These are phyloP conservation scores for Dicycla oo DNA, from an alignment of 2,888 invertebrate genomes.

Conservation along the genomic window DNA sequence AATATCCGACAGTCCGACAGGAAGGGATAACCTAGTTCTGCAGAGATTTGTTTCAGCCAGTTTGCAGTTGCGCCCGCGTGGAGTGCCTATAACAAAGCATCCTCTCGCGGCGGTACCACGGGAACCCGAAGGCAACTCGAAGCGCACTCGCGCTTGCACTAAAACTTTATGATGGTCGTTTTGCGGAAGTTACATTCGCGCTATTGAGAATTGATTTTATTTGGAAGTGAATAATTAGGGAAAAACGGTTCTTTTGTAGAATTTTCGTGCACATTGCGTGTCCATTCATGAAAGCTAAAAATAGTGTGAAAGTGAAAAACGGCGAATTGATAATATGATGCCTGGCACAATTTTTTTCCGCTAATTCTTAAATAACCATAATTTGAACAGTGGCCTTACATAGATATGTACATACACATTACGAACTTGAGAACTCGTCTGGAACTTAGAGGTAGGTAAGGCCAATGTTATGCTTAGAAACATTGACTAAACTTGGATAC, in stretches of 20 bases:
- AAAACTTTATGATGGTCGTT: not conserved
- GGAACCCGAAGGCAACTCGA: slow-evolving; percentile 26
- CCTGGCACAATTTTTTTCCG: too few species aligned
- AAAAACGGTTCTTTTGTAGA: not conserved
- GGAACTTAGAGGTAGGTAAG: slow-evolving; percentile 4
- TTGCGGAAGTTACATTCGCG: not conserved
- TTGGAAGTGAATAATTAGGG: not conserved
- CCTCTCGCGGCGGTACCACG: slow-evolving; percentile 39
- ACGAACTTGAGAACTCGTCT: too few species aligned
- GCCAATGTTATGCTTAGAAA: slow-evolving; percentile 44
- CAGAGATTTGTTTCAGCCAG: slow-evolving; percentile 75
- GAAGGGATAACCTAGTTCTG: slow-evolving; percentile 73
- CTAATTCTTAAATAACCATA: not conserved
- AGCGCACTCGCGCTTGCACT: not conserved
- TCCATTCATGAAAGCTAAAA: not conserved
- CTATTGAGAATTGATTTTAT: not conserved
- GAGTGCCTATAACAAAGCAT: slow-evolving; percentile 66
- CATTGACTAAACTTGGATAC: slow-evolving; percentile 30
- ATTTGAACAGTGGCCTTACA: slow-evolving; percentile 2
- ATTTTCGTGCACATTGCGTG: not conserved
- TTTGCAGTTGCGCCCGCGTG: slow-evolving; percentile 68
- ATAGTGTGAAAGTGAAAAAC: not conserved
- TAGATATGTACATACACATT: too few species aligned
- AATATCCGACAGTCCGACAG: slow-evolving; percentile 72
- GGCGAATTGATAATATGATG: not conserved